Evolutionary conservation across 2,888 invertebrate genomes (phyloP).

Genomic region (Platycnemis pennipes): DNA sequence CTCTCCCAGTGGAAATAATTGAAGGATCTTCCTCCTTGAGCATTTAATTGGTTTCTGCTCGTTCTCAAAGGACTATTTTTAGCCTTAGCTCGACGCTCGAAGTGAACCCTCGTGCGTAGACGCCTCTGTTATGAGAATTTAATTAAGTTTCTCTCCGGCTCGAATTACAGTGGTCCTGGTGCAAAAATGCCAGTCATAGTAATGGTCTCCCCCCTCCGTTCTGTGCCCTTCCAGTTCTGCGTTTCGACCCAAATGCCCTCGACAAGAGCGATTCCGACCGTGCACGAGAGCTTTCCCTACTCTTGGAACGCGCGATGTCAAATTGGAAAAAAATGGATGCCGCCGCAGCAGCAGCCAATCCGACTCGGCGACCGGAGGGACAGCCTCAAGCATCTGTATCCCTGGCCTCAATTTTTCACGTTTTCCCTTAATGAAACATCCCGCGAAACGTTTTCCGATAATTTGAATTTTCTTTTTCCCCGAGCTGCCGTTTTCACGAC

Average conservation of each 20-base stretch:
- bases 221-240: background rate
- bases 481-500: background rate
- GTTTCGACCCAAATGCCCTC: background rate
- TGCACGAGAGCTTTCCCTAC: background rate
- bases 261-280: constrained; percentile 3
- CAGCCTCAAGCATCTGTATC: constrained; percentile 5
- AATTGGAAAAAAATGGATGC: background rate
- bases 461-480: constrained; percentile 21
- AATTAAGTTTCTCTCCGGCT: background rate
- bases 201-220: background rate
- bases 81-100: background rate
- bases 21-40: too few relatives aligned
- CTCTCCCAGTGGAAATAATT: too few relatives aligned
- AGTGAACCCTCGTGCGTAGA: background rate
- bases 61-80: background rate
- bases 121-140: background rate
- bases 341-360: constrained; percentile 9
- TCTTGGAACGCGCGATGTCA: background rate
- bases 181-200: background rate
- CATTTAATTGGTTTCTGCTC: background rate
- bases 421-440: constrained; percentile 26
- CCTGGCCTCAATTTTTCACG: constrained; percentile 39
- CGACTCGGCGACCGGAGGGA: background rate
- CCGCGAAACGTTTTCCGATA: constrained; percentile 25
- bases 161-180: background rate